A percentile compares a stretch with the other conserved stretches of the same genome.
Evolutionary conservation across 2,888 invertebrate species (phyloP).

Genomic region (Euzetes globulus): DNA sequence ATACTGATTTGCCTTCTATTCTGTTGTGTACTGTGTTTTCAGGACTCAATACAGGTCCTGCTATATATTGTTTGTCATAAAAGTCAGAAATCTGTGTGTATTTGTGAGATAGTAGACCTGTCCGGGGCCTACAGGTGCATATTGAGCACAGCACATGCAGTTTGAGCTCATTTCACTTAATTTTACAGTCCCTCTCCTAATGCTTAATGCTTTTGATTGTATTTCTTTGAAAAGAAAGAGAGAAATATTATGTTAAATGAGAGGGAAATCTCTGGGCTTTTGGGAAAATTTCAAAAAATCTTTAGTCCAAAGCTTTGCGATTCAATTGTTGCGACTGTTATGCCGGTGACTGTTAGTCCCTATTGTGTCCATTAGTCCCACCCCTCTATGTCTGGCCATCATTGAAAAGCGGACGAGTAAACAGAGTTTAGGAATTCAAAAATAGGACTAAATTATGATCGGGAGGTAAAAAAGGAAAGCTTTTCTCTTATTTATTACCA

Average conservation of each 20-base stretch:
- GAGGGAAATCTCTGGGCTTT: conserved; percentile 3
- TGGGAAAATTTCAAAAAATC: neutral
- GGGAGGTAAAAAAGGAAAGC: neutral
- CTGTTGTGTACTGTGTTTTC: no score
- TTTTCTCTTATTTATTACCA: neutral
- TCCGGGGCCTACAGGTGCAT: no score
- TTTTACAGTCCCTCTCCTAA: neutral
- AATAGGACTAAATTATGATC: neutral
- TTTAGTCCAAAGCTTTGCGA: neutral
- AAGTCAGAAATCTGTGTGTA: no score
- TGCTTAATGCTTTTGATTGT: conserved; percentile 4
- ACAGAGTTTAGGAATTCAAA: neutral
- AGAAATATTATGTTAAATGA: neutral
- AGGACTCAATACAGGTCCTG: no score
- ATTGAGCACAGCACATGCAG: neutral
- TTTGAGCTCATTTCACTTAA: neutral
- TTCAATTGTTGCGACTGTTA: neutral
- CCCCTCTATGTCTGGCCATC: conserved; percentile 6
- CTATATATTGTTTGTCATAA: no score
- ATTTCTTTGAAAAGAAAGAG: neutral
- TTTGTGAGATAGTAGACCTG: no score
- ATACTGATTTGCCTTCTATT: no score
- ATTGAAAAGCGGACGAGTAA: neutral
- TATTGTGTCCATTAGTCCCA: conserved; percentile 3
- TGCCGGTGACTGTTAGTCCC: neutral